phyloP scores from a whole-genome alignment of 2,113 vertebrate genomes.

The Coracopsis vasa region DNA sequence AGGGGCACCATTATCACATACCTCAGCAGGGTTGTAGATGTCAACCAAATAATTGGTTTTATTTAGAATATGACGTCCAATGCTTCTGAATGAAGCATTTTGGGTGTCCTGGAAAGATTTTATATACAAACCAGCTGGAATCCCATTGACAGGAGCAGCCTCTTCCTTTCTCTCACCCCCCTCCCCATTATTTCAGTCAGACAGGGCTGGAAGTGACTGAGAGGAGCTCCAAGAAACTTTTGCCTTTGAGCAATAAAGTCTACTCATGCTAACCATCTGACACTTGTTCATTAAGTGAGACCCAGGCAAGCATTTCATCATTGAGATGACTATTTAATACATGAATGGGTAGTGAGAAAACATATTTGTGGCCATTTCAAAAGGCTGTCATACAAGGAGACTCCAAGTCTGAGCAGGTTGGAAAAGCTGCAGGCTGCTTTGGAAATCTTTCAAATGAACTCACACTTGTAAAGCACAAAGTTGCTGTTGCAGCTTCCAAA shows the following conservation, averaged over 20 bases:
- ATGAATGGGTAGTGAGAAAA: slow-evolving; percentile 27
- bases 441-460: slow-evolving; percentile 30
- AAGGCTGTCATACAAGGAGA: slow-evolving; percentile 56
- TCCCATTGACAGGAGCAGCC: slow-evolving; percentile 16
- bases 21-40: slow-evolving; percentile 38
- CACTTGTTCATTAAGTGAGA: slow-evolving; percentile 26
- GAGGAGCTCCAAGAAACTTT: slow-evolving; percentile 7
- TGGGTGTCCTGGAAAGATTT: slow-evolving; percentile 54
- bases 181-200: not conserved
- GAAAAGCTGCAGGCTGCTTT: slow-evolving; percentile 16
- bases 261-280: slow-evolving; percentile 40
- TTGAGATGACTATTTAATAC: slow-evolving; percentile 52
- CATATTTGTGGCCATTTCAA: slow-evolving; percentile 54
- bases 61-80: slow-evolving; percentile 22
- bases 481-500: not conserved
- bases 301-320: not conserved
- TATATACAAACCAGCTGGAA: slow-evolving; percentile 56
- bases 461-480: not conserved
- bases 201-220: slow-evolving; percentile 23
- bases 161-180: slow-evolving; percentile 23
- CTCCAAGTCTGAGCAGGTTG: slow-evolving; percentile 46
- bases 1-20: slow-evolving; percentile 59
- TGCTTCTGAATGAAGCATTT: slow-evolving; percentile 51
- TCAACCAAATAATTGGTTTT: slow-evolving; percentile 53
- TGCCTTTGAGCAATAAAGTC: slow-evolving; percentile 9